Conservation (phyloP, 1,140 invertebrate genomes). For the Carposina sasakii region DNA sequence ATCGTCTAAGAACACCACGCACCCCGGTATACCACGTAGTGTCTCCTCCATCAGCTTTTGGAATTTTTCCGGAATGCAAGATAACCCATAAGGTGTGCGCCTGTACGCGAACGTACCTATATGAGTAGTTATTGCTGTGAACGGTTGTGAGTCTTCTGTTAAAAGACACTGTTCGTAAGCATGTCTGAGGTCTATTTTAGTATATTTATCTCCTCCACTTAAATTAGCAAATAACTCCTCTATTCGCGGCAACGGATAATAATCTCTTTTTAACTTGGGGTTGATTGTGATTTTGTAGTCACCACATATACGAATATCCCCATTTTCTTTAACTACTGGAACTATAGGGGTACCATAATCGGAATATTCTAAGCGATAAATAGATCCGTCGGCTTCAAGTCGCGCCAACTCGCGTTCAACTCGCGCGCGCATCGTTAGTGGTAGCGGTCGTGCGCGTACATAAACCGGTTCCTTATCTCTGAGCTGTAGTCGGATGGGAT, state of each 20-base stretch:
- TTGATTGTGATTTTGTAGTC: slow-evolving; percentile 62
- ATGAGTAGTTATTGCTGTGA: slow-evolving; percentile 29
- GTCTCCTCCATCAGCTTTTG: slow-evolving; percentile 13
- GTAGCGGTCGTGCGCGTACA: slow-evolving; percentile 14
- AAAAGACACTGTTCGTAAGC: slow-evolving; percentile 20
- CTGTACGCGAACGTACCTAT: slow-evolving; percentile 33
- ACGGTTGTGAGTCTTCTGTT: slow-evolving; percentile 17
- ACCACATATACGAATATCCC: slow-evolving; percentile 31
- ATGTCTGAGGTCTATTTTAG: slow-evolving; percentile 20
- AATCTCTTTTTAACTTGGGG: slow-evolving; percentile 20
- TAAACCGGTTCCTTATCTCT: background rate
- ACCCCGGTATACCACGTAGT: slow-evolving; percentile 10
- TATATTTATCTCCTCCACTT: slow-evolving; percentile 19
- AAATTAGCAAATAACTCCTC: slow-evolving; percentile 25
- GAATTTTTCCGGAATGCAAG: slow-evolving; percentile 17
- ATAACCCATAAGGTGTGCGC: slow-evolving; percentile 20
- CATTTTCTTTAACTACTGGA: slow-evolving; percentile 25
- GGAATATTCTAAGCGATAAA: slow-evolving; percentile 10
- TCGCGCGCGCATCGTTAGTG: slow-evolving; percentile 35
- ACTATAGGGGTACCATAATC: slow-evolving; percentile 23
- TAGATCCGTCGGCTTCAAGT: slow-evolving; percentile 23
- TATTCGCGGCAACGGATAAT: slow-evolving; percentile 24
- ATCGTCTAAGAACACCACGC: slow-evolving; percentile 22
- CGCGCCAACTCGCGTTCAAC: slow-evolving; percentile 44
- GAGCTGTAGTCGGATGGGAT: background rate